Conservation (phyloP, 2,888 invertebrate genomes). For the Liopterus haemorrhoidalis region DNA sequence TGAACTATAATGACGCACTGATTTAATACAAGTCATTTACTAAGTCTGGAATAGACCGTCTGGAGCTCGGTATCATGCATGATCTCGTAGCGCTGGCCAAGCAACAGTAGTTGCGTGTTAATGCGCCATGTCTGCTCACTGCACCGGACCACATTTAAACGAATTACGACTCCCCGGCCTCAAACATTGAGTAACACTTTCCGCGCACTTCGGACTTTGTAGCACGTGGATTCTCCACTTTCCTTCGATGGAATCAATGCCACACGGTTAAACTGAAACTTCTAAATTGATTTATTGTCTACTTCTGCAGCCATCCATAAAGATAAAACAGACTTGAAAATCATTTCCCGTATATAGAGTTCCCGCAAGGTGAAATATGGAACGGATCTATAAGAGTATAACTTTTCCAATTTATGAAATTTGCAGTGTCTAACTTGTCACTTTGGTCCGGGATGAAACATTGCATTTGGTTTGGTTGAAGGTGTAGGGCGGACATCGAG, state of each 20-base stretch:
- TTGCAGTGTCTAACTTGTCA: neutral
- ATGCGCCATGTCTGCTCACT: neutral
- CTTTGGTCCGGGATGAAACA: neutral
- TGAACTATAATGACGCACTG: no score
- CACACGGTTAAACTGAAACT: constrained; percentile 11
- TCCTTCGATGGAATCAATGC: neutral
- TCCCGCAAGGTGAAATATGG: constrained; percentile 11
- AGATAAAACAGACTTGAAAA: constrained; percentile 16
- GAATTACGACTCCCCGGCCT: no score
- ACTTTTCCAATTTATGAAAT: constrained; percentile 18
- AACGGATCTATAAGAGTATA: constrained; percentile 6
- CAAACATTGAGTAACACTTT: no score
- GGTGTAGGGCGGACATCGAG: no score
- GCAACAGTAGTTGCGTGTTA: no score
- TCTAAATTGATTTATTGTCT: constrained; percentile 17
- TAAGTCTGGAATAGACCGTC: constrained; percentile 5
- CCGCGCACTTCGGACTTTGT: no score
- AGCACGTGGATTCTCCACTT: neutral
- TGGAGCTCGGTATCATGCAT: neutral
- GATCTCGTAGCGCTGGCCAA: no score
- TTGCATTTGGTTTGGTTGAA: no score
- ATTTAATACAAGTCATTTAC: constrained; percentile 4
- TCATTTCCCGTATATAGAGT: constrained; percentile 11
- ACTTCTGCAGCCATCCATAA: constrained; percentile 16
- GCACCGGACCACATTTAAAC: neutral